A percentile compares a stretch with the other conserved stretches of the same genome.
Evolutionary conservation across 2,113 vertebrate genomes (phyloP).

Genomic region (Scortum barcoo): DNA sequence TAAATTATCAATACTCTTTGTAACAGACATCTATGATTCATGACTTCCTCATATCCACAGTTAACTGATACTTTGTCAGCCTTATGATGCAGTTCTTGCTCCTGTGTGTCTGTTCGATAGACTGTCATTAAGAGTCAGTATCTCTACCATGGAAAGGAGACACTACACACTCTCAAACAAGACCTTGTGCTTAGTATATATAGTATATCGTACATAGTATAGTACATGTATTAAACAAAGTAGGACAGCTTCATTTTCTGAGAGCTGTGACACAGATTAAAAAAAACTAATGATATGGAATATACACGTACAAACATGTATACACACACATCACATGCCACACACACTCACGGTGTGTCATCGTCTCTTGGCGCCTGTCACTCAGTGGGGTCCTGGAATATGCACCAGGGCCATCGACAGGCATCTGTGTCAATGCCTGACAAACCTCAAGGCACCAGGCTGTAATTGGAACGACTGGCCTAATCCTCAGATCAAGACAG

Average conservation of each 20-base stretch:
- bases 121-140: slow-evolving; percentile 40
- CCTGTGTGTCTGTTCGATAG: slow-evolving; percentile 12
- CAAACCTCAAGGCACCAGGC: slow-evolving; percentile 83
- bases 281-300: slow-evolving; percentile 23
- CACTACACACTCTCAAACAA: slow-evolving; percentile 20
- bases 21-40: background rate
- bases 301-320: background rate
- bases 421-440: slow-evolving; percentile 81
- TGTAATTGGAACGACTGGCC: slow-evolving; percentile 82
- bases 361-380: slow-evolving; percentile 76
- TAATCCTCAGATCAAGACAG: slow-evolving; percentile 85
- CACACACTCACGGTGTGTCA: slow-evolving; percentile 40
- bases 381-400: slow-evolving; percentile 74
- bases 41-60: slow-evolving; percentile 28
- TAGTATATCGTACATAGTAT: too few species aligned
- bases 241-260: slow-evolving; percentile 25
- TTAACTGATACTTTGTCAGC: slow-evolving; percentile 30
- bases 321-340: slow-evolving; percentile 31
- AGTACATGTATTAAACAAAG: background rate
- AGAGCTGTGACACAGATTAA: slow-evolving; percentile 25
- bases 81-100: slow-evolving; percentile 4
- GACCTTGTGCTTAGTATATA: background rate
- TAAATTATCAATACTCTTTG: slow-evolving; percentile 40
- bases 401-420: slow-evolving; percentile 80
- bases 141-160: slow-evolving; percentile 40